Base-by-base conservation (phyloP, 2,888 invertebrate species). In the Oscheius myriophilus region DNA sequence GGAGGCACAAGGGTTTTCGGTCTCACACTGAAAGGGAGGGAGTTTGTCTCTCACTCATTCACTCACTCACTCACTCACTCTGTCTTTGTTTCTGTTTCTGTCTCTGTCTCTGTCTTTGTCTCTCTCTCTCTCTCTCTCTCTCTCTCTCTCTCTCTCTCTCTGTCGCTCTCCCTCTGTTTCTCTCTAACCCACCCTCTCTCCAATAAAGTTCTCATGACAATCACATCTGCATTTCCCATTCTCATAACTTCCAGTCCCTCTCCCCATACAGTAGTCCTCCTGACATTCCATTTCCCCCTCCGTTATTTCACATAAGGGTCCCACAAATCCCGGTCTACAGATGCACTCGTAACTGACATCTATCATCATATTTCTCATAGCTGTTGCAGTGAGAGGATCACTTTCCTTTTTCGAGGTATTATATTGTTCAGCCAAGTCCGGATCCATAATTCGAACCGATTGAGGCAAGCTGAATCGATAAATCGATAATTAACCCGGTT, bases 121-220 rank as follows among this genome's bases (percentile, higher is more conserved):
- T 33, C 4, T 6, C 33, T 9, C 33, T 33, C 4, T 9, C 4
- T 33, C 33, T 33, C 33, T 33, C 33, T 33, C 33, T 33, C 4
- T 33, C 33, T 33, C 4, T 33, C 9, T 33, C 9, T 6, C 9
- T 33, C 33, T 33, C 4, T 9, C 4, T 33, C 33, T 33, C 33
- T 33, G 4, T 33, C 33, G 3, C 33, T n/a, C 49, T 42, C 41
- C 14, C 23, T 42, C 12, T 39, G 6, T 12, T 41, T 41, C 12
- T 57, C n/a, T 3, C n/a, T 57, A n/a, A 64, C 49, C 61, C 23
- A 75, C 75, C 45, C 76, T 39, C 14, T 71, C 54, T 1, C 77
- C 77, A 18, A 77, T 66, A 52, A 43, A 77, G 43, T 75, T 71
- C 42, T 67, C 58, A 45, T 75, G 74, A 67, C 77, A 77, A 42